Evolutionary conservation across 2,797 vertebrate genomes (phyloP), one percentile per base, ranked within the genome.

Genomic region (Takifugu ocellatus): DNA sequence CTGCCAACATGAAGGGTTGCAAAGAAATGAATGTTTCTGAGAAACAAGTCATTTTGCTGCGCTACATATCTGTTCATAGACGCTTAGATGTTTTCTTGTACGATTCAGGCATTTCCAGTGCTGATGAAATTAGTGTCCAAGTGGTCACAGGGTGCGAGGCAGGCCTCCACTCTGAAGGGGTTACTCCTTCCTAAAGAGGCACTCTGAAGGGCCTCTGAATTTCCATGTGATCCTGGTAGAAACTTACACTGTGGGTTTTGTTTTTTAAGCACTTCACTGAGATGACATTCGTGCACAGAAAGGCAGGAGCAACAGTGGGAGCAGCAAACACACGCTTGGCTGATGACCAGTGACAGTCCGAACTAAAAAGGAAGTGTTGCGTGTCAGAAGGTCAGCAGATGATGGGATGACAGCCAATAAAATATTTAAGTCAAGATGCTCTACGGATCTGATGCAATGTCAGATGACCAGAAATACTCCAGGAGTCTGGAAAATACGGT

Each of bases 401-500:
- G 75, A 68, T 45, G 54, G 57, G 83, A 66, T 81, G 87, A 88
- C 83, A 89, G 81, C 51, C 43, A n/a, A 82, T 92, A 60, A 90
- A 92, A 90, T 89, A 90, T 92, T 90, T 59, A 91, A 73, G 56
- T 59, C 59, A 51, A 66, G 78, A 75, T 77, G 66, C 55, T 86
- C 83, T 77, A 86, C 80, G 45, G 74, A 84, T 79, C 72, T 74
- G 56, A 79, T 78, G 68, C 64, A 74, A 74, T 25, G 57, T 73
- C 66, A 29, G 27, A 29, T 7, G 7, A 29, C 74, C 56, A n/a
- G 46, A 60, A 63, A 75, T 14, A 21, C 14, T 46, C 27, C 27
- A 29, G 27, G 27, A 29, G 4, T 21, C 21, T 21, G 21, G 21
- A 21, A 21, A 21, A 29, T 29, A 7, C 27, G 7, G 4, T 29